Evolutionary conservation across 2,113 vertebrate species (phyloP).

Genomic region (Campylomormyrus tamandua): DNA sequence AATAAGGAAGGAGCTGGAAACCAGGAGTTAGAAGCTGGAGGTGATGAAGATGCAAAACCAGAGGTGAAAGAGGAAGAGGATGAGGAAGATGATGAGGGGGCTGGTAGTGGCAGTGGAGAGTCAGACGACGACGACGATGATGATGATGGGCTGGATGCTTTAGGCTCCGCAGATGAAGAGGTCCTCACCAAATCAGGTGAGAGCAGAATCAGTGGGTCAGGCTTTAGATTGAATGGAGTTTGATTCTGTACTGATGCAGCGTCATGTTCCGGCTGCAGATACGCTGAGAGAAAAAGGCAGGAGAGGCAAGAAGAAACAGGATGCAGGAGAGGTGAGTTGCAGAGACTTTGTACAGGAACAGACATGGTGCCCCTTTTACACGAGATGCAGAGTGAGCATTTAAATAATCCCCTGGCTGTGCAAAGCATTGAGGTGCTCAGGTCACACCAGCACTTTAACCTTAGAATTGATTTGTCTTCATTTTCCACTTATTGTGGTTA

Average conservation of each 20-base stretch:
- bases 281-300: conserved; percentile 73
- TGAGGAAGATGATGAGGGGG: conserved; percentile 34
- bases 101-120: neutral
- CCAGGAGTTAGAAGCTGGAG: conserved; percentile 25
- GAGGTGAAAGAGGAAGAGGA: conserved; percentile 42
- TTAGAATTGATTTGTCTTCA: neutral
- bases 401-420: neutral
- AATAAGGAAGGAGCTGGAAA: conserved; percentile 22
- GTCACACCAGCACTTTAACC: neutral
- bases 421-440: neutral
- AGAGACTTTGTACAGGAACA: neutral
- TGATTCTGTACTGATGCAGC: neutral
- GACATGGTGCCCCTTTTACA: neutral
- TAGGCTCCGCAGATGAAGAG: conserved; percentile 72
- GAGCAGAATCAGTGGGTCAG: neutral
- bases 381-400: neutral
- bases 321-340: conserved; percentile 38
- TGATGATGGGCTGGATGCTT: conserved; percentile 59
- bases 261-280: conserved; percentile 55
- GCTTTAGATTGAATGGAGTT: neutral
- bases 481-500: neutral
- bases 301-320: conserved; percentile 61
- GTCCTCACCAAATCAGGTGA: conserved; percentile 82
- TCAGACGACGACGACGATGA: conserved; percentile 31
- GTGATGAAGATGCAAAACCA: conserved; percentile 31